These are phyloP conservation scores for Dendrolimus houi DNA, from an alignment of 2,888 invertebrate genomes.

Conservation along the genomic window DNA sequence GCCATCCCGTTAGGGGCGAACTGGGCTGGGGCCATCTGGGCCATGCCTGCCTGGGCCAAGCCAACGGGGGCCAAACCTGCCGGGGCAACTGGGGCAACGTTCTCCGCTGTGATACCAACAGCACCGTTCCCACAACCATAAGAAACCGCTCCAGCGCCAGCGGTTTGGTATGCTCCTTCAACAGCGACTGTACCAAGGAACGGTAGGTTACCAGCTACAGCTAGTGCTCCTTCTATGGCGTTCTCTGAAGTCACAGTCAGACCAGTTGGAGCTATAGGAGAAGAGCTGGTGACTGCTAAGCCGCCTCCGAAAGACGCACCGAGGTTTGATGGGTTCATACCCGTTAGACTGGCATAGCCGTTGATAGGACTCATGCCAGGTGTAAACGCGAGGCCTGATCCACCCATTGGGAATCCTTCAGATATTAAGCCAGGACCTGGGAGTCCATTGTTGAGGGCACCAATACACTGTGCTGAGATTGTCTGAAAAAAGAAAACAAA, in stretches of 20 bases:
- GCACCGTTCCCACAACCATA: conserved; percentile 29
- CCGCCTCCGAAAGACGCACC: conserved; percentile 15
- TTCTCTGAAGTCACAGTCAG: conserved; percentile 28
- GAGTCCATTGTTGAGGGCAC: conserved; percentile 5
- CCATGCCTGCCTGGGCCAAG: neutral
- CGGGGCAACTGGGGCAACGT: conserved; percentile 2
- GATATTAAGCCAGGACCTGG: conserved; percentile 3
- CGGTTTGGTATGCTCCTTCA: conserved; percentile 28
- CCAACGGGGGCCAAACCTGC: neutral
- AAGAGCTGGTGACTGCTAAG: conserved; percentile 21
- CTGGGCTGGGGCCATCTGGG: neutral
- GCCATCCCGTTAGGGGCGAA: neutral
- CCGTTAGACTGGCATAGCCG: conserved; percentile 1
- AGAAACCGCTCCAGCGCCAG: conserved; percentile 25
- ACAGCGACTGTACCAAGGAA: conserved; percentile 23
- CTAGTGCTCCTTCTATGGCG: conserved; percentile 21
- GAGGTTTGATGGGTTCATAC: neutral
- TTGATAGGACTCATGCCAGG: neutral
- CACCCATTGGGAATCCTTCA: conserved; percentile 1
- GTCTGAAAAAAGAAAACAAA: conserved; percentile 11
- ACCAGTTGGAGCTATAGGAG: conserved; percentile 22
- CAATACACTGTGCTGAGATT: conserved; percentile 17
- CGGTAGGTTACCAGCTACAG: conserved; percentile 24
- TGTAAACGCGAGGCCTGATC: neutral
- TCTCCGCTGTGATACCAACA: conserved; percentile 14